Evolutionary conservation across 1,140 invertebrate species (phyloP), one percentile per base, ranked within the genome.

Genomic region (Lasaia peninsularis): DNA sequence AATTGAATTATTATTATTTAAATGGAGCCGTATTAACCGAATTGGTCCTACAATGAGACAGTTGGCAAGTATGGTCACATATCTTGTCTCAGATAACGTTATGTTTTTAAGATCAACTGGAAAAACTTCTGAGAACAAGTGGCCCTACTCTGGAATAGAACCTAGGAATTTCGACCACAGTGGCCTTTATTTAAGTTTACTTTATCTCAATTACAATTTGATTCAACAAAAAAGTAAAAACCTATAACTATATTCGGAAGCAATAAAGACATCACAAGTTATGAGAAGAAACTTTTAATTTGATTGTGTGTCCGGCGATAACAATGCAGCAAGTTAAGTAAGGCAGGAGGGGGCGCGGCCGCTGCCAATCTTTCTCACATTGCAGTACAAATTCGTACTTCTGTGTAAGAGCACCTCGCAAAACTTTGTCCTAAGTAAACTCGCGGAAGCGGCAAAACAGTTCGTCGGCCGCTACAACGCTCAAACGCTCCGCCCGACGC

Each of bases 361-460:
- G 75, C 63, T 74, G 74, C 72, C 82, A 80, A 80, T 85, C 80
- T 85, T 81, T 72, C 75, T 78, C 70, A 81, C 73, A 71, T 82
- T 81, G 82, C 82, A 86, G 82, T 88, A 81, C 75, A 80, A 77
- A 75, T 68, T 68, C 75, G 81, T 84, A 89, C 83, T 90, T 86
- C 85, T 88, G 80, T 80, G 84, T 86, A 88, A 86, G 78, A 80
- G 78, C 78, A 86, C 78, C 76, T 83, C 78, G 75, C 75, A 88
- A 89, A 88, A 89, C 75, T 89, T 90, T 88, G 70, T 72, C 56
- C 65, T 65, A 89, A 89, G 87, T 88, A 86, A 88, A 89, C 86
- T 87, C 80, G 65, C 63, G 66, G 63, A 76, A 73, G 67, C 68
- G 44, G 48, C 54, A 37, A 70, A 65, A 62, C 60, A 62, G 60